These are phyloP conservation scores for Neopipo cinnamomea DNA, from an alignment of 2,113 vertebrate genomes.

Conservation along the genomic window DNA sequence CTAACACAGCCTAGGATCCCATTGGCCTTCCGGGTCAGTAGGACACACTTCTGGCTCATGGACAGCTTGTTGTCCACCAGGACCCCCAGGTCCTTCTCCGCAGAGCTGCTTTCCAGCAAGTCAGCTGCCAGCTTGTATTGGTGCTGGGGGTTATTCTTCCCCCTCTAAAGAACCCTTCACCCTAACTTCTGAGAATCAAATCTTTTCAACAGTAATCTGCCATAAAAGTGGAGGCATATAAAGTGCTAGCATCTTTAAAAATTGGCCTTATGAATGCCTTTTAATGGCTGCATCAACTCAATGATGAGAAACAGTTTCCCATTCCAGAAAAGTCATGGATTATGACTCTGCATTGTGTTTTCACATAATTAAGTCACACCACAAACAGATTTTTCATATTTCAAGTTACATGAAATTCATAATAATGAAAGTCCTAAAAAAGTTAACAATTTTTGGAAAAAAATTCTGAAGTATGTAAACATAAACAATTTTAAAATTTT, in stretches of 20 bases:
- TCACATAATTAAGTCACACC: not conserved
- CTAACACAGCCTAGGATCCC: not conserved
- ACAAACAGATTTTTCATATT: not conserved
- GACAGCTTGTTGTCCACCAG: not conserved
- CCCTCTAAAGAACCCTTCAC: not conserved
- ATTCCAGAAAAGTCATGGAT: not conserved
- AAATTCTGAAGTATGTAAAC: not conserved
- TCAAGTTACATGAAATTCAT: not conserved
- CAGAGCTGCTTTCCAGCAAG: not conserved
- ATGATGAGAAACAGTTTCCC: not conserved
- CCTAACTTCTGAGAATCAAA: not conserved
- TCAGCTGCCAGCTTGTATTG: not conserved
- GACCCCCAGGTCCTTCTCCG: not conserved
- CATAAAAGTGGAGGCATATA: not conserved
- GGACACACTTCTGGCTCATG: not conserved
- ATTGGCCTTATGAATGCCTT: not conserved
- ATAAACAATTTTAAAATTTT: not conserved
- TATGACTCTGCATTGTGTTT: not conserved
- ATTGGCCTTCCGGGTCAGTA: accelerated
- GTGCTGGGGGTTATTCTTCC: not conserved
- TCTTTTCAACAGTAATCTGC: not conserved
- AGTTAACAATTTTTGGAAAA: not conserved
- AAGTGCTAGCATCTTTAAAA: not conserved
- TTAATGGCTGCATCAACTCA: not conserved
- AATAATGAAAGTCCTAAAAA: not conserved